A percentile compares a stretch with the other conserved stretches of the same genome.
Evolutionary conservation across 1,140 invertebrate genomes (phyloP).

Genomic region (Leucophenga varia): DNA sequence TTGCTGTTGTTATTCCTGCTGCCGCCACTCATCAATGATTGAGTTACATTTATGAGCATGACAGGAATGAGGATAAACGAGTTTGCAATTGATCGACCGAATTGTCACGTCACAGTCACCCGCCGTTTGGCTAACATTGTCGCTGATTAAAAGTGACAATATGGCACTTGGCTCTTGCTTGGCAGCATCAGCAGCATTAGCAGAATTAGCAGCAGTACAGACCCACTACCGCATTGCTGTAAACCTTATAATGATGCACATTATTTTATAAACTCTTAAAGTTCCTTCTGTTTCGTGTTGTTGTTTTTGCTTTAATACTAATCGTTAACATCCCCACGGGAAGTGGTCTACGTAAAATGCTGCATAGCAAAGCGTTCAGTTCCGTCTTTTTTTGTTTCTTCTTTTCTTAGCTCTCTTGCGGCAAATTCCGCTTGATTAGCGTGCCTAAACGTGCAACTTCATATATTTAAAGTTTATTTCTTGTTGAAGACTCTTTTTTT

Average conservation of each 20-base stretch:
- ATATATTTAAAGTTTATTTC: neutral
- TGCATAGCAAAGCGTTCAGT: slow-evolving; percentile 52
- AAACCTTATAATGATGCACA: slow-evolving; percentile 19
- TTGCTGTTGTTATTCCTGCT: slow-evolving; percentile 1
- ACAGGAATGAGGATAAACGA: neutral
- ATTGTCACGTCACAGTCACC: no score
- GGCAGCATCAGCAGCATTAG: no score
- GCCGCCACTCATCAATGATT: slow-evolving; percentile 40
- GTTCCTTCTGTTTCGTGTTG: no score
- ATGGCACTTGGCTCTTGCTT: slow-evolving; percentile 42
- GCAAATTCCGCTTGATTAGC: slow-evolving; percentile 44
- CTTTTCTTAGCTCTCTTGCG: no score
- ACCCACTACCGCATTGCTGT: neutral
- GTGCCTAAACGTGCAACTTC: neutral
- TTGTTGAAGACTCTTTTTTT: no score
- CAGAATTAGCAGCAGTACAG: no score
- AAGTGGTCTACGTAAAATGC: no score
- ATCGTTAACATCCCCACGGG: neutral
- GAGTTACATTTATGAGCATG: slow-evolving; percentile 51
- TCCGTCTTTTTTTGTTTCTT: slow-evolving; percentile 7
- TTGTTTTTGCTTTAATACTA: neutral
- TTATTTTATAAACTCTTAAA: slow-evolving; percentile 53
- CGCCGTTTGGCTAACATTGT: no score
- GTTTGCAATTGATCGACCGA: slow-evolving; percentile 48
- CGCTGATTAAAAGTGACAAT: slow-evolving; percentile 53